Evolutionary conservation across 2,797 vertebrate species (phyloP).

Genomic region (Lemur catta): DNA sequence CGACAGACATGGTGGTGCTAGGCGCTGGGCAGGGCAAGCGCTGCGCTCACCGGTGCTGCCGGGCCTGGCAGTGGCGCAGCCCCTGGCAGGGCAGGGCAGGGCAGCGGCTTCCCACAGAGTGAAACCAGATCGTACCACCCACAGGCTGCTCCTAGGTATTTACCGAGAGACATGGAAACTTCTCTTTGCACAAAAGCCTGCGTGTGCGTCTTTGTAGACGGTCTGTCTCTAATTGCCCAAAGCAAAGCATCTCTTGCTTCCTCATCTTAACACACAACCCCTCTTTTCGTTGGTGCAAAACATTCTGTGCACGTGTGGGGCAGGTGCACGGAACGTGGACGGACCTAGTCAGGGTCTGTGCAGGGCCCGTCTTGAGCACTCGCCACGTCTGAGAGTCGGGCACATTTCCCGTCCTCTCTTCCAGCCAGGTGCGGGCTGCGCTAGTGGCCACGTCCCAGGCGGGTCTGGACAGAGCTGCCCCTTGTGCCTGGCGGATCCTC

Average conservation of each 20-base stretch:
- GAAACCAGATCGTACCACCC: fast-evolving
- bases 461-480: neutral
- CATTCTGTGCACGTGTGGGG: no score
- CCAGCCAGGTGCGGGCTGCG: no score
- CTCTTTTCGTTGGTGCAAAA: no score
- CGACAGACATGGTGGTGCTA: no score
- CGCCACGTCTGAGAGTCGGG: no score
- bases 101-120: neutral
- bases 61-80: neutral
- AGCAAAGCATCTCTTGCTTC: neutral
- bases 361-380: no score
- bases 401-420: no score
- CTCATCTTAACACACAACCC: no score
- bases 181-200: neutral
- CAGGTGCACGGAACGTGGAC: no score
- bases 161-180: neutral
- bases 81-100: no score
- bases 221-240: neutral
- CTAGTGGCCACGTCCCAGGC: fast-evolving
- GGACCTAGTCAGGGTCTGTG: no score
- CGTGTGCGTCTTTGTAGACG: neutral
- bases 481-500: neutral
- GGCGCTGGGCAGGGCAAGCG: no score
- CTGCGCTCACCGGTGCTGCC: fast-evolving
- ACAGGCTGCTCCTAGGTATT: neutral